phyloP scores from a whole-genome alignment of 2,888 invertebrate genomes.

The Sinopyrophorus schimmeli region DNA sequence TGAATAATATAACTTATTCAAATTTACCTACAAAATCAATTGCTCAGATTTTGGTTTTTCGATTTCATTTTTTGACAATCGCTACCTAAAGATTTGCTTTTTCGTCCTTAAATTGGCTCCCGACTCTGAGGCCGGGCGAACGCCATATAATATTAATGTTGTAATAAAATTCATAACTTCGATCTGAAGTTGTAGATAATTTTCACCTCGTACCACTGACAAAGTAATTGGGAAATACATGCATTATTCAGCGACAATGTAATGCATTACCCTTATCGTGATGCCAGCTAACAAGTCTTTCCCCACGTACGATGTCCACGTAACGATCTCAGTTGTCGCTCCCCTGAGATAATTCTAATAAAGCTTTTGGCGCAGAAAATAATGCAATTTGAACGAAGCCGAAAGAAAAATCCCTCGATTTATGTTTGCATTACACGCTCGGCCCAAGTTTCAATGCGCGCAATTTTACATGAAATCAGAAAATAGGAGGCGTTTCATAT shows the following conservation, averaged over 20 bases:
- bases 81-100: too few species aligned
- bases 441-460: too few species aligned
- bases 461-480: too few species aligned
- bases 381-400: slow-evolving; percentile 16
- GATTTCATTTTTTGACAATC: too few species aligned
- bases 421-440: too few species aligned
- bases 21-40: too few species aligned
- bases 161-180: neutral
- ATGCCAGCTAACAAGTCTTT: slow-evolving; percentile 18
- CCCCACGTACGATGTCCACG: slow-evolving; percentile 17
- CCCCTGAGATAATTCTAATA: slow-evolving; percentile 16
- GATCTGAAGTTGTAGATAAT: slow-evolving; percentile 11
- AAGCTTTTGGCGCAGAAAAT: slow-evolving; percentile 15
- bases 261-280: slow-evolving; percentile 21
- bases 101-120: too few species aligned
- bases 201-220: slow-evolving; percentile 9
- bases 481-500: slow-evolving; percentile 9
- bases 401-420: too few species aligned
- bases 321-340: slow-evolving; percentile 14
- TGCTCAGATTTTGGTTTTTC: too few species aligned
- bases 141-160: too few species aligned
- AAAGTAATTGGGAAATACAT: slow-evolving; percentile 18
- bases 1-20: too few species aligned
- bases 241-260: slow-evolving; percentile 19
- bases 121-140: too few species aligned